phyloP scores from a whole-genome alignment of 2,888 invertebrate species.

The Macaria notata region DNA sequence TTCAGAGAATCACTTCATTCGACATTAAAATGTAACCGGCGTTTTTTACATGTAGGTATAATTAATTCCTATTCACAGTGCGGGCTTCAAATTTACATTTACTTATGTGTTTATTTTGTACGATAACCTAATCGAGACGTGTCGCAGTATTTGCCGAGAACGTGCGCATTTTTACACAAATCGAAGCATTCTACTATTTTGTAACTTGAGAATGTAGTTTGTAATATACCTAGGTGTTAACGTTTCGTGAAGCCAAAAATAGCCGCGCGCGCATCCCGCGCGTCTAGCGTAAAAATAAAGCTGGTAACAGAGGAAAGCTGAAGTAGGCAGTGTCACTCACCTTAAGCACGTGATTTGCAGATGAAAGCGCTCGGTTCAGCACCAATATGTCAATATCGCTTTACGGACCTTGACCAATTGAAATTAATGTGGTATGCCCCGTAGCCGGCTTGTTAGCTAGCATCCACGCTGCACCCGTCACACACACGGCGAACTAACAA shows the following conservation, averaged over 20 bases:
- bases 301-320: slow-evolving; percentile 50
- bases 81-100: no score
- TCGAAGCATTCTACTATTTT: slow-evolving; percentile 47
- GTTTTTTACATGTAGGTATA: slow-evolving; percentile 2
- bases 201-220: slow-evolving; percentile 71
- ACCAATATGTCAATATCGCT: slow-evolving; percentile 58
- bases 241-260: slow-evolving; percentile 69
- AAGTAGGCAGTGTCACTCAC: slow-evolving; percentile 66
- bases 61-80: slow-evolving; percentile 1
- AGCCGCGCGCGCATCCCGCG: slow-evolving; percentile 67
- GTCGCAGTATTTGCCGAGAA: no score
- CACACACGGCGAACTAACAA: slow-evolving; percentile 48
- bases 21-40: slow-evolving; percentile 6
- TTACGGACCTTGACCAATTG: slow-evolving; percentile 62
- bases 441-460: slow-evolving; percentile 61
- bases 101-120: no score
- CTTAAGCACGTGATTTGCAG: slow-evolving; percentile 53
- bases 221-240: slow-evolving; percentile 63
- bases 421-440: slow-evolving; percentile 52
- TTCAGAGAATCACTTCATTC: background rate
- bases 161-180: no score
- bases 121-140: no score
- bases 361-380: slow-evolving; percentile 48
- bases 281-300: slow-evolving; percentile 70
- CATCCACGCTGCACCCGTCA: slow-evolving; percentile 53